Evolutionary conservation across 2,113 vertebrate species (phyloP).

Genomic region (Cebus imitator): DNA sequence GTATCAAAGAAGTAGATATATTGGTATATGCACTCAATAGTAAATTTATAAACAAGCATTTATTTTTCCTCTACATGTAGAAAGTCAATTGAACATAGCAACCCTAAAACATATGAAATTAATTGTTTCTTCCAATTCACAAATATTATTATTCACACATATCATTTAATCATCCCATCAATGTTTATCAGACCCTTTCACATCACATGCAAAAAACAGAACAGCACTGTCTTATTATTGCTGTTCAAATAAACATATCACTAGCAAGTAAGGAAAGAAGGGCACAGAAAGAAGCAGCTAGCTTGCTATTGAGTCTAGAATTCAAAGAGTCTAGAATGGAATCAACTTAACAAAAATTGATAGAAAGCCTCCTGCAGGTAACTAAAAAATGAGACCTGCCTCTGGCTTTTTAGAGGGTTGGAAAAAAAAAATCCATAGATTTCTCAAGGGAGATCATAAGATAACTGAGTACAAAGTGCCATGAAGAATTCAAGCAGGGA

Average conservation of each 20-base stretch:
- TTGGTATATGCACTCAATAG: too few relatives aligned
- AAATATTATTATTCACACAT: neutral
- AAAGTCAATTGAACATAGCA: neutral
- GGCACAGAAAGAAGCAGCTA: neutral
- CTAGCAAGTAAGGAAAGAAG: neutral
- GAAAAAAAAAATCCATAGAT: neutral
- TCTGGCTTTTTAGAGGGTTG: neutral
- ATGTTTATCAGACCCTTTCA: neutral
- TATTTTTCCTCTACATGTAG: constrained; percentile 28
- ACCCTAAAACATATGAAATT: neutral
- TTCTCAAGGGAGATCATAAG: neutral
- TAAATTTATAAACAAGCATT: neutral
- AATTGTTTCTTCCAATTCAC: neutral
- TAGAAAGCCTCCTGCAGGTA: neutral
- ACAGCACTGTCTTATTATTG: neutral
- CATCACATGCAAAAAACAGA: neutral
- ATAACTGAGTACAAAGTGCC: neutral
- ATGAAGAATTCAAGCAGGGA: neutral
- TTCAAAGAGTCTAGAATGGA: neutral
- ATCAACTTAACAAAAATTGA: neutral
- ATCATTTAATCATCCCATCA: neutral
- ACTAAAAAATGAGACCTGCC: neutral
- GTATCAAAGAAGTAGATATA: neutral
- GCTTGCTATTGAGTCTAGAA: neutral
- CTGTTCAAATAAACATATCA: neutral